phyloP scores from a whole-genome alignment of 2,113 vertebrate genomes.

The Conger conger region DNA sequence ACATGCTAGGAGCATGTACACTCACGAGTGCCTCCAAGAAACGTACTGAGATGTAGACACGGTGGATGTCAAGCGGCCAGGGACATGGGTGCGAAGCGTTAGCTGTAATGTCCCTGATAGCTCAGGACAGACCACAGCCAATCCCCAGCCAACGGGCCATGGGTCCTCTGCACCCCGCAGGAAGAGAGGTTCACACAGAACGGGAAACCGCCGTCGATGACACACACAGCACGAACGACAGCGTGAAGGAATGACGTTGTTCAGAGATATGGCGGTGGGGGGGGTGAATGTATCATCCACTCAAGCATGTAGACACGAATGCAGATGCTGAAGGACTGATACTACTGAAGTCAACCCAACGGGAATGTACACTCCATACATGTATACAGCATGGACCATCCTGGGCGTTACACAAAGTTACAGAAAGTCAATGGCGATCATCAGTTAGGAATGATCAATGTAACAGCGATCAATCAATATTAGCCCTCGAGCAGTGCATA shows the following conservation, averaged over 20 bases:
- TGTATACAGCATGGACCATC: no score
- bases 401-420: no score
- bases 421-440: no score
- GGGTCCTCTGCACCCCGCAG: no score
- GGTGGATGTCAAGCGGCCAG: background rate
- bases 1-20: background rate
- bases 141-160: background rate
- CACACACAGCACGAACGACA: background rate
- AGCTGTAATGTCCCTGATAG: background rate
- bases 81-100: background rate
- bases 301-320: background rate
- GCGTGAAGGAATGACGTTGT: background rate
- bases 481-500: no score
- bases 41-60: background rate
- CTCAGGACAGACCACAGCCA: background rate
- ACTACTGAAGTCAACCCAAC: background rate
- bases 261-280: no score
- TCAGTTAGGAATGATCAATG: no score
- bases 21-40: background rate
- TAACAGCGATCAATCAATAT: no score
- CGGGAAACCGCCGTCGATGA: background rate
- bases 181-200: no score
- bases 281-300: background rate
- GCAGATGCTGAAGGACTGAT: background rate
- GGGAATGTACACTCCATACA: background rate